Evolutionary conservation across 2,888 invertebrate genomes (phyloP).

Genomic region (Megaustenia siamemsis): DNA sequence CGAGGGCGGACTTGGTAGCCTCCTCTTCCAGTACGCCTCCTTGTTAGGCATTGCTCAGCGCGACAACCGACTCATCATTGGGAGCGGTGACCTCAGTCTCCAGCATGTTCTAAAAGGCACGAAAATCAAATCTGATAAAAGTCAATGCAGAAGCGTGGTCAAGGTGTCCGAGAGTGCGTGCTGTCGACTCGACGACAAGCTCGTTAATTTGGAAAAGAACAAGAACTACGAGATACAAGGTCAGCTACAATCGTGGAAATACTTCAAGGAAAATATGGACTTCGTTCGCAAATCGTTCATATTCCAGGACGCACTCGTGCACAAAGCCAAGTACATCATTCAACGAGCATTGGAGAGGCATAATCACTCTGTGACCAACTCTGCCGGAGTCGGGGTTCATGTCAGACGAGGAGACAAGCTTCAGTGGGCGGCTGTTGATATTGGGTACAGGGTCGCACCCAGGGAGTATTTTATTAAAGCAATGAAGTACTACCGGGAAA

Average conservation of each 20-base stretch:
- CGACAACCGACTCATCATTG: slow-evolving; percentile 36
- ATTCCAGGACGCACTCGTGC: neutral
- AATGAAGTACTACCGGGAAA: slow-evolving; percentile 43
- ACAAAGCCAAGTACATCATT: slow-evolving; percentile 26
- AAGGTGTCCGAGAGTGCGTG: slow-evolving; percentile 25
- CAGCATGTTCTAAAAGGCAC: neutral
- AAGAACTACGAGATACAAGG: slow-evolving; percentile 52
- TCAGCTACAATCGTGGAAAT: slow-evolving; percentile 40
- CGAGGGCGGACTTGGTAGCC: slow-evolving; percentile 44
- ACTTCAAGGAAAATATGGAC: slow-evolving; percentile 33
- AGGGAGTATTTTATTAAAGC: slow-evolving; percentile 44
- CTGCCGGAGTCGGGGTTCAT: slow-evolving; percentile 25
- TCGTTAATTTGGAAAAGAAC: slow-evolving; percentile 30
- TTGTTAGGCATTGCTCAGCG: slow-evolving; percentile 43
- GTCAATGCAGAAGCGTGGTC: slow-evolving; percentile 41
- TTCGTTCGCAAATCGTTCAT: slow-evolving; percentile 1
- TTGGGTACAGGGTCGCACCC: slow-evolving; percentile 38
- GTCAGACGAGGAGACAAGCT: slow-evolving; percentile 39
- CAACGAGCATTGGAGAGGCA: neutral
- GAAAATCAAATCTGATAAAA: neutral
- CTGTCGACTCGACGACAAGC: slow-evolving; percentile 34
- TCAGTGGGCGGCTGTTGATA: slow-evolving; percentile 16
- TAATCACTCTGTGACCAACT: slow-evolving; percentile 23
- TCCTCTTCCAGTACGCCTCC: slow-evolving; percentile 55
- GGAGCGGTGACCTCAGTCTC: slow-evolving; percentile 32